These are phyloP conservation scores for Micromussa lordhowensis DNA, from an alignment of 92 coral and sea anemone genomes.

Conservation along the genomic window DNA sequence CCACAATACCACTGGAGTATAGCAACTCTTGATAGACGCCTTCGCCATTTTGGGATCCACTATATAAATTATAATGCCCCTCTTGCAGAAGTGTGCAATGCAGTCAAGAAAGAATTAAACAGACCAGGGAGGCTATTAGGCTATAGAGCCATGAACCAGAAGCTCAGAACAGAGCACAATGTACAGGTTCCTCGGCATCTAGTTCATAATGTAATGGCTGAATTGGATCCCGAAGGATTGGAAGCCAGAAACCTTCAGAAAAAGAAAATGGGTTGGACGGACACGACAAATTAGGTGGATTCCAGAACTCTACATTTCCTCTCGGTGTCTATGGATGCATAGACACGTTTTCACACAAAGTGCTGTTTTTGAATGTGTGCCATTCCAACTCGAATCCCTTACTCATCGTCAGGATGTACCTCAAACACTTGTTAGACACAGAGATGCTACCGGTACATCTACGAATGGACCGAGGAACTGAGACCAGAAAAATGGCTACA, in stretches of 20 bases:
- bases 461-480: slow-evolving; percentile 54
- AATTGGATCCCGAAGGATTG: too few relatives aligned
- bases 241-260: slow-evolving; percentile 63
- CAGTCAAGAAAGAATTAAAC: slow-evolving; percentile 56
- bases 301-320: slow-evolving; percentile 82
- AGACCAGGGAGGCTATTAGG: too few relatives aligned
- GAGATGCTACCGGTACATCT: slow-evolving; percentile 61
- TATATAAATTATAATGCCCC: slow-evolving; percentile 38
- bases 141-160: too few relatives aligned
- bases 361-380: slow-evolving; percentile 68
- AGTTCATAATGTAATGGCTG: too few relatives aligned
- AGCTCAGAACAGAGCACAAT: too few relatives aligned
- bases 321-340: too few relatives aligned
- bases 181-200: too few relatives aligned
- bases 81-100: slow-evolving; percentile 41
- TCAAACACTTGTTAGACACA: too few relatives aligned
- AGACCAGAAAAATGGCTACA: too few relatives aligned
- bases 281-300: slow-evolving; percentile 72
- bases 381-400: slow-evolving; percentile 63
- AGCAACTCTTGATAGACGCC: slow-evolving; percentile 46
- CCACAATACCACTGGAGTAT: too few relatives aligned
- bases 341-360: slow-evolving; percentile 67
- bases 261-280: slow-evolving; percentile 67
- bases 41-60: slow-evolving; percentile 27
- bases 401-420: slow-evolving; percentile 58